Base-by-base conservation (phyloP, 2,113 vertebrate genomes). In the Apteryx mantelli region DNA sequence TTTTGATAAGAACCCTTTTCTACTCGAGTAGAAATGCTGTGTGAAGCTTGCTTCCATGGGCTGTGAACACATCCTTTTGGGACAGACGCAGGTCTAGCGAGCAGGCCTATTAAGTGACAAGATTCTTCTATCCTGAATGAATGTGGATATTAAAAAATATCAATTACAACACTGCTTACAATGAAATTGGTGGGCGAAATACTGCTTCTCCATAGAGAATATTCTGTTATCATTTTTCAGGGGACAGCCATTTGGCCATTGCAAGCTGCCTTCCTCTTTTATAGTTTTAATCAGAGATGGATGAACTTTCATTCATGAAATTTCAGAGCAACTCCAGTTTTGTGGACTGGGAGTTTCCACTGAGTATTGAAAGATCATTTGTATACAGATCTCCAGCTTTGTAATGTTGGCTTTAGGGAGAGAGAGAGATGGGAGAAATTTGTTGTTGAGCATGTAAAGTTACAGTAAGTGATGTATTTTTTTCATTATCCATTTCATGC, bases 381-480 rank as follows among this genome's bases (percentile, higher is more conserved):
- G 13, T 71, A 2, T 48, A 15, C 58, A 1, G 0, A 0, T 32
- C 8, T 76, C 50, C 58, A 14, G 3, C 15, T 79, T 76, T 68
- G 5, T 30, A 58, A 38, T 30, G 9, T 32, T 61, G 17, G 10
- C 30, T 64, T 53, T 42, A 34, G 32, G 38, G 42, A 65, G 28
- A 36, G 6, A 61, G 20, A 7, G 13, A 48, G 10, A 52, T 76
- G 88, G 30, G 0, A 50, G 5, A 63, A 63, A 1, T 24, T 64
- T 80, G 6, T 4, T 38, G 4, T 77, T 36, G 5, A 30, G 58
- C 68, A 12, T 52, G 34, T 64, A 38, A 64, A 14, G 5, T 52
- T 56, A n/a, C 21, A 66, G 4, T 38, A 66, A 82, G 8, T 19
- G 13, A 61, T 9, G 2, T 7, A 4, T 70, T 71, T 73, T 40